Conservation (phyloP, 2,888 invertebrate species). For the Chamaedrilus cognettii region DNA sequence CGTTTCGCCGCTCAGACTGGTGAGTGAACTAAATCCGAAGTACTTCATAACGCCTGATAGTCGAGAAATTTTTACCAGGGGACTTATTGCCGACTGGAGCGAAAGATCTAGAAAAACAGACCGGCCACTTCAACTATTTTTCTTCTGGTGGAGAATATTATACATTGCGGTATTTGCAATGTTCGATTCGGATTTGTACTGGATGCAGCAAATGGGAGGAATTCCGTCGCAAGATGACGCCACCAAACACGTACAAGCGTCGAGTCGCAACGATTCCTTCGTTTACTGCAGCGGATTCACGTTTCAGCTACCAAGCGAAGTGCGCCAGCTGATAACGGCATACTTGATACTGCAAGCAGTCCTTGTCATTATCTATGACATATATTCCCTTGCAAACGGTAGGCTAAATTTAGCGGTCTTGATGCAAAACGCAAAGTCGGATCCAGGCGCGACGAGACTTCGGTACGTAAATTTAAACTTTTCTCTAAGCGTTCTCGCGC, state of each 20-base stretch:
- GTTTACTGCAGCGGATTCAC: background rate
- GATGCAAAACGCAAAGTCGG: background rate
- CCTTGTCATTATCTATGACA: conserved; percentile 1
- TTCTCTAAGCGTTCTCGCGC: background rate
- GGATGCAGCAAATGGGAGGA: conserved; percentile 8
- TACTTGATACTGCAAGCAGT: background rate
- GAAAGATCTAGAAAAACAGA: background rate
- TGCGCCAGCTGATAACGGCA: too few relatives aligned
- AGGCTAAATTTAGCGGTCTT: background rate
- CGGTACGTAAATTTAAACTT: background rate
- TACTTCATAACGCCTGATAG: background rate
- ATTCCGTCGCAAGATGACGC: too few relatives aligned
- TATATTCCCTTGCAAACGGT: background rate
- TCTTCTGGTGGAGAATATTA: background rate
- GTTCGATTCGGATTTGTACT: conserved; percentile 12
- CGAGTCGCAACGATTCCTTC: background rate
- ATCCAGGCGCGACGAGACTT: background rate
- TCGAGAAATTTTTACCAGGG: background rate
- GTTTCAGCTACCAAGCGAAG: too few relatives aligned
- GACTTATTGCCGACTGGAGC: conserved; percentile 9
- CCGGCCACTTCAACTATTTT: background rate
- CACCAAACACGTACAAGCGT: too few relatives aligned
- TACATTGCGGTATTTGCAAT: conserved; percentile 1
- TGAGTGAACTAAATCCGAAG: background rate
- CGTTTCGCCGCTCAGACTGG: background rate